Percentiles rank a stretch among this genome's conserved stretches.
Conservation (phyloP, 1,140 invertebrate species). For the Caerostris darwini region DNA sequence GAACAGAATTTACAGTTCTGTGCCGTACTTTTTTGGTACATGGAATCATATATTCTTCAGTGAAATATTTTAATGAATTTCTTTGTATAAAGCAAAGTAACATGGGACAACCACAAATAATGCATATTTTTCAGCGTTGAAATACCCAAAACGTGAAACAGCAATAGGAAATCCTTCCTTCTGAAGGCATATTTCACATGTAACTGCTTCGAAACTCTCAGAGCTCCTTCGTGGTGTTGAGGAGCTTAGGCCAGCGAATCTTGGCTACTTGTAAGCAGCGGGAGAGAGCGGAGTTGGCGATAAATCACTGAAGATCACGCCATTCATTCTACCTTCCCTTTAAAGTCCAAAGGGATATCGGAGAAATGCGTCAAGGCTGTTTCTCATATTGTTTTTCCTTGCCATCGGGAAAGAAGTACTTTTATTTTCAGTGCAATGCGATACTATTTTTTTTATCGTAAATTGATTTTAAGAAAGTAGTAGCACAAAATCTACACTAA, state of each 20-base stretch:
- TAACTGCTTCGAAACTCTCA: neutral
- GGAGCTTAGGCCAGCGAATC: neutral
- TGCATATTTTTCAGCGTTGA: too few relatives aligned
- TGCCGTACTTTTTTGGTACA: too few relatives aligned
- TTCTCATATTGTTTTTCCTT: neutral
- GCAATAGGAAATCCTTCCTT: neutral
- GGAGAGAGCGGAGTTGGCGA: neutral
- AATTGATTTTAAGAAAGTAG: too few relatives aligned
- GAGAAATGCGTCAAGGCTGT: neutral
- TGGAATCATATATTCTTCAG: too few relatives aligned
- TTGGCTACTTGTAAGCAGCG: slow-evolving; percentile 5
- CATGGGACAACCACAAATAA: too few relatives aligned
- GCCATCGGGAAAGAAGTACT: neutral
- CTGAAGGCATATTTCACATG: neutral
- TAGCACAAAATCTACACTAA: too few relatives aligned
- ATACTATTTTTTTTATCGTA: too few relatives aligned
- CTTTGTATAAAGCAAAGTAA: too few relatives aligned
- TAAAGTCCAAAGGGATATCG: neutral
- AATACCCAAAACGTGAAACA: neutral
- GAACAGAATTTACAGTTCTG: too few relatives aligned
- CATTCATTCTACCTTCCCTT: neutral
- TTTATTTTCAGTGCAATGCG: too few relatives aligned
- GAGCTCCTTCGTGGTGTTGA: neutral
- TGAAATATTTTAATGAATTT: too few relatives aligned
- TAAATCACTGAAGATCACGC: slow-evolving; percentile 8